phyloP scores from a whole-genome alignment of 2,797 vertebrate species.

The Rhynchotus rufescens region DNA sequence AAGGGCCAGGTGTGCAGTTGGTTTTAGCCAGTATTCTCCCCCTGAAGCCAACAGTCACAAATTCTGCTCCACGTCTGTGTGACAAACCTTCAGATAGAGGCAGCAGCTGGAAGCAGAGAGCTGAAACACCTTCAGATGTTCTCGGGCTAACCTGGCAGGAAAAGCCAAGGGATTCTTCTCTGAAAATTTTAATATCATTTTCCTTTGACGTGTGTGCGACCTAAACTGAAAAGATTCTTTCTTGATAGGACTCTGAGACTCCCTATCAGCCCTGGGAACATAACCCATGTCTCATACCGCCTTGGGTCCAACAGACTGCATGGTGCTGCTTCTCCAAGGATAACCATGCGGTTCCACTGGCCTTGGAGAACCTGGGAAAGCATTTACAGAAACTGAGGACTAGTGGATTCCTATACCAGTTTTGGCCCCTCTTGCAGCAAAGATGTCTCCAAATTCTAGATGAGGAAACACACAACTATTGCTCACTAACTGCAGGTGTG shows the following conservation, averaged over 20 bases:
- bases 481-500: not conserved
- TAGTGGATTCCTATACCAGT: fast-evolving
- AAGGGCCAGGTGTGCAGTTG: not conserved
- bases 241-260: not conserved
- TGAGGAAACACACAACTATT: not conserved
- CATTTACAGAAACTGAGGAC: not conserved
- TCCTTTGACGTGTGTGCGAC: not conserved
- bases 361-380: not conserved
- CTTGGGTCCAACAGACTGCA: not conserved
- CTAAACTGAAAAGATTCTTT: not conserved
- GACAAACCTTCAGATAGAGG: not conserved
- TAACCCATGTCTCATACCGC: not conserved
- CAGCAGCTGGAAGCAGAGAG: not conserved
- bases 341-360: not conserved
- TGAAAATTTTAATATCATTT: not conserved
- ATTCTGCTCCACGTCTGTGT: not conserved
- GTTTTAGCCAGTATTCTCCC: not conserved
- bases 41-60: not conserved
- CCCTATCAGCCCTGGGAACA: not conserved
- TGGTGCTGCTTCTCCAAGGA: not conserved
- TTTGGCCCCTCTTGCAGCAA: not conserved
- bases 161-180: not conserved
- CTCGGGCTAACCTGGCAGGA: not conserved
- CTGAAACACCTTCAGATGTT: not conserved
- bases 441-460: not conserved